A percentile compares a stretch with the other conserved stretches of the same genome.
Conservation (phyloP, 2,888 invertebrate species). For the Lomographa bimaculata region DNA sequence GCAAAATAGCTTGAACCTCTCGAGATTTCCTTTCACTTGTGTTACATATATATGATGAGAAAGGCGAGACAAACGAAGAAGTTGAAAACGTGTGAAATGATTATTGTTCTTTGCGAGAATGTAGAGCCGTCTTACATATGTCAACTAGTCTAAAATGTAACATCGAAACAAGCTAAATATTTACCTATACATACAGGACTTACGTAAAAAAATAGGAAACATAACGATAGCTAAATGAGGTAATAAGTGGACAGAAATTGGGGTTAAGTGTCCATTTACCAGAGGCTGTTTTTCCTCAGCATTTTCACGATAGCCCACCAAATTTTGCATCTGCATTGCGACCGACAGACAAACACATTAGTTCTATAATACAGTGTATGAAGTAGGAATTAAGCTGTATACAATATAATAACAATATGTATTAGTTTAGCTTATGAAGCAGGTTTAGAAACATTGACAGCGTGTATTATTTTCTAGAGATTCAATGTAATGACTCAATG, state of each 20-base stretch:
- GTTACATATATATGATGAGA: too few relatives aligned
- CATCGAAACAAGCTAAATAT: constrained; percentile 35
- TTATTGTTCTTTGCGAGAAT: too few relatives aligned
- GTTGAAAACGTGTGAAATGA: constrained; percentile 4
- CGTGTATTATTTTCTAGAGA: constrained; percentile 10
- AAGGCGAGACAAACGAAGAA: constrained; percentile 16
- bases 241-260: constrained; percentile 70
- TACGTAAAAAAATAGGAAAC: constrained; percentile 36
- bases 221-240: constrained; percentile 58
- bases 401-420: constrained; percentile 17
- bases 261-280: constrained; percentile 86
- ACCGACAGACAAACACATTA: constrained; percentile 79
- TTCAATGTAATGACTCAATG: too few relatives aligned
- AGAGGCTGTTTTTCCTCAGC: constrained; percentile 96
- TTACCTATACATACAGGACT: constrained; percentile 38
- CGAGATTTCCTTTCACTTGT: too few relatives aligned
- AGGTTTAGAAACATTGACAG: constrained; percentile 36
- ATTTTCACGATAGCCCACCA: constrained; percentile 95
- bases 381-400: constrained; percentile 25
- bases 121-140: constrained; percentile 9
- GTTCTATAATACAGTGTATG: constrained; percentile 55
- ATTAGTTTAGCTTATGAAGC: constrained; percentile 30
- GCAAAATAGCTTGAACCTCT: too few relatives aligned
- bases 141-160: constrained; percentile 25
- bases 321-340: constrained; percentile 89